Conservation (phyloP, 2,888 invertebrate genomes). For the Clepsis dumicolana region DNA sequence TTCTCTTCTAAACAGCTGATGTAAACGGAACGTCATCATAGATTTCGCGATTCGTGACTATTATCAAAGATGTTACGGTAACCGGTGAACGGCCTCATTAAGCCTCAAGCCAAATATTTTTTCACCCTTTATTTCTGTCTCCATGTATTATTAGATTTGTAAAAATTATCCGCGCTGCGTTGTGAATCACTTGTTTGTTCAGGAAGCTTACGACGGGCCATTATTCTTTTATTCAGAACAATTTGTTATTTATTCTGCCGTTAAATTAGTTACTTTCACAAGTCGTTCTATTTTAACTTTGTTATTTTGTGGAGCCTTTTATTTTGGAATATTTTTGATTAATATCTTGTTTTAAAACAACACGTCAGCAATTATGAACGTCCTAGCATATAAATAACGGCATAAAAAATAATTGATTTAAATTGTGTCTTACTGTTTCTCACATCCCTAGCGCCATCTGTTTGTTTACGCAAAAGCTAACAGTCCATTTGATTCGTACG, state of each 20-base stretch:
- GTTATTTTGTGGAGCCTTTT: slow-evolving; percentile 20
- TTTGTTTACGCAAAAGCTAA: slow-evolving; percentile 4
- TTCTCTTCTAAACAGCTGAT: neutral
- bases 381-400: neutral
- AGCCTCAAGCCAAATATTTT: slow-evolving; percentile 66
- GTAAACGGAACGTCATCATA: slow-evolving; percentile 3
- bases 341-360: slow-evolving; percentile 1
- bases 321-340: neutral
- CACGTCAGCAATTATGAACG: slow-evolving; percentile 9
- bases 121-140: slow-evolving; percentile 70
- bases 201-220: slow-evolving; percentile 47
- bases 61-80: slow-evolving; percentile 44
- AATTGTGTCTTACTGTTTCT: neutral
- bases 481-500: slow-evolving; percentile 5
- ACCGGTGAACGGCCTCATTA: slow-evolving; percentile 77
- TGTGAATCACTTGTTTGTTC: slow-evolving; percentile 50
- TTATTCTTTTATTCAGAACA: slow-evolving; percentile 48
- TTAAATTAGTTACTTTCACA: slow-evolving; percentile 34
- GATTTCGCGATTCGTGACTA: slow-evolving; percentile 5
- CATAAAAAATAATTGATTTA: neutral
- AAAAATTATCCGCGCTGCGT: slow-evolving; percentile 56
- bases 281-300: slow-evolving; percentile 15
- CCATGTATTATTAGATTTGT: slow-evolving; percentile 66
- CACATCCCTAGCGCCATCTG: slow-evolving; percentile 35
- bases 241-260: slow-evolving; percentile 42